These are phyloP conservation scores for Drosophila athabasca DNA, from an alignment of 1,140 invertebrate genomes.

Conservation along the genomic window DNA sequence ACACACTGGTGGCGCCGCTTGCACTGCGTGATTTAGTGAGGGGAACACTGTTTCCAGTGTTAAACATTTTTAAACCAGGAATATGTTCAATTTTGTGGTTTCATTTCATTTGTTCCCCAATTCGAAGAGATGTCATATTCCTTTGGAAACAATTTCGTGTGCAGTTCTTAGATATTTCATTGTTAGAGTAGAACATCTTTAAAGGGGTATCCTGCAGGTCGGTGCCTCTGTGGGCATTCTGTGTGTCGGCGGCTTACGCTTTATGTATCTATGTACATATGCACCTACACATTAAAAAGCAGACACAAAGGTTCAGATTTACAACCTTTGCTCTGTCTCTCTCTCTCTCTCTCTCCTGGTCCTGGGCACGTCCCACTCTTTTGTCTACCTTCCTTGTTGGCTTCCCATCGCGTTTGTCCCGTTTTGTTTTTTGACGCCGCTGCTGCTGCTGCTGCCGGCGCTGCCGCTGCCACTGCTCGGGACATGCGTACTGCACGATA, in stretches of 20 bases:
- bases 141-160: too few species aligned
- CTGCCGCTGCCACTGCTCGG: conserved; percentile 17
- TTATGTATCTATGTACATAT: background rate
- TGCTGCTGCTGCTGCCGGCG: background rate
- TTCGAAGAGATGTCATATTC: too few species aligned
- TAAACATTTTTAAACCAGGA: too few species aligned
- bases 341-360: background rate
- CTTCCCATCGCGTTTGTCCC: conserved; percentile 21
- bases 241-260: conserved; percentile 20
- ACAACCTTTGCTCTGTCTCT: conserved; percentile 23
- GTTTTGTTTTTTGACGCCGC: conserved; percentile 14
- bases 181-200: too few species aligned
- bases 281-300: conserved; percentile 28
- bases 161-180: too few species aligned
- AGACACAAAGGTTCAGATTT: conserved; percentile 49
- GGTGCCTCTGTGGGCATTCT: background rate
- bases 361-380: background rate
- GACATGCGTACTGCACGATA: conserved; percentile 42
- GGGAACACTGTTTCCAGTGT: too few species aligned
- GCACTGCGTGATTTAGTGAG: too few species aligned
- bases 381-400: conserved; percentile 3
- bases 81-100: too few species aligned
- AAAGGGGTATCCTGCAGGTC: background rate
- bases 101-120: too few species aligned
- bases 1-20: too few species aligned